Evolutionary conservation across 2,888 invertebrate species (phyloP).

Genomic region (Monochamus alternatus): DNA sequence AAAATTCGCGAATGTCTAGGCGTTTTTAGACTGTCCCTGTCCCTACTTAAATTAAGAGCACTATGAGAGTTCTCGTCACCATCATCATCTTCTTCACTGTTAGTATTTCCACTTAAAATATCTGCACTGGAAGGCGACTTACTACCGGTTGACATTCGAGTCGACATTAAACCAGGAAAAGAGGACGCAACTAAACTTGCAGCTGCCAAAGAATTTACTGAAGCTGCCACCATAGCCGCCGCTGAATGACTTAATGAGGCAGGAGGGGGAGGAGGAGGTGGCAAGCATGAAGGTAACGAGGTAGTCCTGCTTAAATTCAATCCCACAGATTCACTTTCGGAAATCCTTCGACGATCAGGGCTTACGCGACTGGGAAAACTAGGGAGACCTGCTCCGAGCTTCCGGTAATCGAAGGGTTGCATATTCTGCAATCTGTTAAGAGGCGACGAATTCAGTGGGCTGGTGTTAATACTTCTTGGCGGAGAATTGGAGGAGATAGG

Average conservation of each 20-base stretch:
- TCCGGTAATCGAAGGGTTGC: constrained; percentile 96
- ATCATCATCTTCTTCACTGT: constrained; percentile 75
- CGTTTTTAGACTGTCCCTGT: constrained; percentile 71
- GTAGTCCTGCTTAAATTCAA: constrained; percentile 76
- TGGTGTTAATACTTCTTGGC: constrained; percentile 75
- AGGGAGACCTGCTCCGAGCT: constrained; percentile 77
- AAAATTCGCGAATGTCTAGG: constrained; percentile 67
- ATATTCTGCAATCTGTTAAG: constrained; percentile 93
- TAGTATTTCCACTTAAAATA: constrained; percentile 67
- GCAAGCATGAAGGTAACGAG: constrained; percentile 78
- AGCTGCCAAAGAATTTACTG: constrained; percentile 73
- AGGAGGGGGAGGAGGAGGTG: constrained; percentile 76
- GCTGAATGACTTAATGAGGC: constrained; percentile 77
- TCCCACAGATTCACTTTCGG: constrained; percentile 74
- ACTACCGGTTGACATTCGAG: constrained; percentile 72
- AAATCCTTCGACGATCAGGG: constrained; percentile 72
- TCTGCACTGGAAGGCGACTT: constrained; percentile 70
- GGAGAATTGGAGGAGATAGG: constrained; percentile 77
- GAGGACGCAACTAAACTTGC: constrained; percentile 78
- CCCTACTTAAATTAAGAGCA: constrained; percentile 78
- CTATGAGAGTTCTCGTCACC: constrained; percentile 77
- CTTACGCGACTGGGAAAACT: constrained; percentile 72
- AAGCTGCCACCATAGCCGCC: constrained; percentile 79
- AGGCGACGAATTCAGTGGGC: constrained; percentile 80
- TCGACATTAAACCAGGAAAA: constrained; percentile 75